A percentile compares a stretch with the other conserved stretches of the same genome.
phyloP scores from a whole-genome alignment of 2,797 vertebrate species.

The Neomorphus geoffroyi region DNA sequence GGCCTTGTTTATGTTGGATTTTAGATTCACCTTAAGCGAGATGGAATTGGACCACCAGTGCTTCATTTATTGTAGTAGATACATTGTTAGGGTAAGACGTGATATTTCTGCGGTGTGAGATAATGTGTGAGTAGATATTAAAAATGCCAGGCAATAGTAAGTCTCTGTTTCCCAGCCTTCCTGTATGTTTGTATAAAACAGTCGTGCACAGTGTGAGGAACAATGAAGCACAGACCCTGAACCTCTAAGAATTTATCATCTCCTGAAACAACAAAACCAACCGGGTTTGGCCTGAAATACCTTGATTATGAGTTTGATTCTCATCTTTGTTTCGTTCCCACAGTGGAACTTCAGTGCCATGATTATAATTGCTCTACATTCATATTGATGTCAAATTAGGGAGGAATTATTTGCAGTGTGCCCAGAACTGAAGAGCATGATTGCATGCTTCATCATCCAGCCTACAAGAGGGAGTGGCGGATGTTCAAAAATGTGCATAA shows the following conservation, averaged over 20 bases:
- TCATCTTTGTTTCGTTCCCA: background rate
- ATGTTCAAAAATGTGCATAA: background rate
- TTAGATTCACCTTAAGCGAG: background rate
- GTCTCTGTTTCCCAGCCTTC: background rate
- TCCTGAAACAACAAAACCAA: background rate
- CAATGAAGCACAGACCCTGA: background rate
- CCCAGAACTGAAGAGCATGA: background rate
- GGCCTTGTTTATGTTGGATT: background rate
- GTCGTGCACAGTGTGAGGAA: background rate
- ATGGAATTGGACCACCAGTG: background rate
- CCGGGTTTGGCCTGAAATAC: background rate
- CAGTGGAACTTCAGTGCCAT: background rate
- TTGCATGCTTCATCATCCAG: background rate
- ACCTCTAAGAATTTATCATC: background rate
- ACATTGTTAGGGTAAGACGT: background rate
- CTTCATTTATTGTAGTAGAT: background rate
- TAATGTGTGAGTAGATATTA: background rate
- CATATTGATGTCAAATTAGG: background rate
- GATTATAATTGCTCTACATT: background rate
- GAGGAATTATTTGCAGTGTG: background rate
- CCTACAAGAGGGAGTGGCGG: background rate
- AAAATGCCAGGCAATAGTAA: background rate
- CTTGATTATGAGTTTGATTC: background rate
- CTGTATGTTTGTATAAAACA: background rate
- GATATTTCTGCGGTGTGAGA: background rate